Evolutionary conservation across 2,888 invertebrate genomes (phyloP).

Genomic region (Cryptocephalus moraei): DNA sequence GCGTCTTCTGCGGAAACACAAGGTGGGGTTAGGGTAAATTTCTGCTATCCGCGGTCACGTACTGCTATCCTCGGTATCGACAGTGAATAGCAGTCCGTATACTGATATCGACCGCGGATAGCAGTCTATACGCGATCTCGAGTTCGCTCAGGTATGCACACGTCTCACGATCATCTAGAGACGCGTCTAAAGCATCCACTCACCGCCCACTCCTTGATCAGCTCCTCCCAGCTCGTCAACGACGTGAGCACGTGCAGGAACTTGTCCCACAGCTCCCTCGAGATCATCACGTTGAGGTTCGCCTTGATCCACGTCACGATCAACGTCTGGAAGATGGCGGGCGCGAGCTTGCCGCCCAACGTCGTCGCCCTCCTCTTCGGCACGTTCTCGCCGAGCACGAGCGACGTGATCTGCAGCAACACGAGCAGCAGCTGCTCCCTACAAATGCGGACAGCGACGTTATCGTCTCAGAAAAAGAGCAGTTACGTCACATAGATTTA

Average conservation of each 20-base stretch:
- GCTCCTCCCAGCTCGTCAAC: conserved; percentile 87
- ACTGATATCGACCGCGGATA: too few species aligned
- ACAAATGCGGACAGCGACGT: conserved; percentile 13
- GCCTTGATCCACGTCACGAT: conserved; percentile 98
- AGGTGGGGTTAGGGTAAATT: too few species aligned
- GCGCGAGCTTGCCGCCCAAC: conserved; percentile 70
- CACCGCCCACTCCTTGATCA: conserved; percentile 93
- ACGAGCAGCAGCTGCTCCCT: conserved; percentile 83
- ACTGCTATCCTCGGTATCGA: too few species aligned
- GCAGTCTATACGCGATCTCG: too few species aligned
- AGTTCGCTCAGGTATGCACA: too few species aligned
- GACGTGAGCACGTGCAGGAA: conserved; percentile 80
- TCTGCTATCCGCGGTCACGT: too few species aligned
- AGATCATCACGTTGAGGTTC: conserved; percentile 86
- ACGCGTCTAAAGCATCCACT: too few species aligned
- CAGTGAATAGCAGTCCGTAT: too few species aligned
- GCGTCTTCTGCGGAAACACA: conserved; percentile 63
- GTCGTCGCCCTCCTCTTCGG: conserved; percentile 67
- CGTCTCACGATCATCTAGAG: too few species aligned
- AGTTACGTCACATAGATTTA: too few species aligned
- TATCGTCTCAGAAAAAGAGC: too few species aligned
- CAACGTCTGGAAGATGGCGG: conserved; percentile 82
- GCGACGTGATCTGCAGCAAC: conserved; percentile 81
- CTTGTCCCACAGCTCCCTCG: conserved; percentile 85
- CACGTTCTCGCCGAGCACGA: conserved; percentile 72